These are phyloP conservation scores for Drosophila longiperda DNA, from an alignment of 2,888 invertebrate genomes.

Conservation along the genomic window DNA sequence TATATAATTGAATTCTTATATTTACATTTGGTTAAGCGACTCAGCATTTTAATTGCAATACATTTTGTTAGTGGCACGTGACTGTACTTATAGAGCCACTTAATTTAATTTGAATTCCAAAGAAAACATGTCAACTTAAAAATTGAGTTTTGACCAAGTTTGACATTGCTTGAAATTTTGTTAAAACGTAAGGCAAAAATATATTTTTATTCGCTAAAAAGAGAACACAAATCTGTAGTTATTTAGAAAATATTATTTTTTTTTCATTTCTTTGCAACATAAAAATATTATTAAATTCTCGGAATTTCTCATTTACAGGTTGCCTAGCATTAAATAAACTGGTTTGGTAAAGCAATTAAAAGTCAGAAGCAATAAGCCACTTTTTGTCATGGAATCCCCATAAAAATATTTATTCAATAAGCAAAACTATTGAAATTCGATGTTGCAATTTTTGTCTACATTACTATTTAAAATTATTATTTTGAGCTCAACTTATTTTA, in stretches of 20 bases:
- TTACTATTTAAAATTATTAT: background rate
- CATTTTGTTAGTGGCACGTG: background rate
- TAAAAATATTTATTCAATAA: too few species aligned
- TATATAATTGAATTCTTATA: slow-evolving; percentile 49
- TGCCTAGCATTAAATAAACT: too few species aligned
- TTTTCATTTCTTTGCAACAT: too few species aligned
- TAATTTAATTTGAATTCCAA: background rate
- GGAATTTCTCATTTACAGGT: too few species aligned
- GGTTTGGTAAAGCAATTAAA: background rate
- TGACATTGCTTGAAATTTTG: too few species aligned
- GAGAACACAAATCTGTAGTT: too few species aligned
- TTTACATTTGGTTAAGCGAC: slow-evolving; percentile 30
- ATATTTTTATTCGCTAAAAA: background rate
- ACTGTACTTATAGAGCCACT: slow-evolving; percentile 6
- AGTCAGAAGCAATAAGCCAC: background rate
- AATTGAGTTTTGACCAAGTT: background rate
- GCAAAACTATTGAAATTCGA: background rate
- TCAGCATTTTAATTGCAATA: slow-evolving; percentile 40
- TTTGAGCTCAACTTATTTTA: background rate
- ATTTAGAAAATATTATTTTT: too few species aligned
- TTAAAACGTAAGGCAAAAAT: background rate
- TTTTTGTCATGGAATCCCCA: background rate
- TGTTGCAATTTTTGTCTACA: background rate
- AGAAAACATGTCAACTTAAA: background rate
- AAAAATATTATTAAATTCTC: too few species aligned